These are phyloP conservation scores for Machimus rusticus DNA, from an alignment of 2,888 invertebrate genomes.

Conservation along the genomic window DNA sequence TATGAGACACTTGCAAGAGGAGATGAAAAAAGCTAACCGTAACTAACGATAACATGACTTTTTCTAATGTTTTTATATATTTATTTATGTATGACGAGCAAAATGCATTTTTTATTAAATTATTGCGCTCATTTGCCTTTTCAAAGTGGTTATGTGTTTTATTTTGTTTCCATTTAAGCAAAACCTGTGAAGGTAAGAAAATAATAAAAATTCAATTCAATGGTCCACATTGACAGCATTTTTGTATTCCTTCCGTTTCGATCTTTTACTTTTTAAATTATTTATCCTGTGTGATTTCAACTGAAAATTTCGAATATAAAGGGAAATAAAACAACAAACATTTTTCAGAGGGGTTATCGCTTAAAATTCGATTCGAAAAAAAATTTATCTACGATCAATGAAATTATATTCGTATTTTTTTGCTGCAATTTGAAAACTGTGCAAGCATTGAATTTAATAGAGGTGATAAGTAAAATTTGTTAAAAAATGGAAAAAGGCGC, in stretches of 20 bases:
- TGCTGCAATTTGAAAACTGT: too few species aligned
- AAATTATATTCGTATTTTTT: too few species aligned
- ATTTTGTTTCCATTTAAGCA: background rate
- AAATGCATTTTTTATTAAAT: slow-evolving; percentile 39
- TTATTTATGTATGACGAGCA: slow-evolving; percentile 41
- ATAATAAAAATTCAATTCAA: background rate
- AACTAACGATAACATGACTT: slow-evolving; percentile 38
- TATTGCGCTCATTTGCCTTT: slow-evolving; percentile 42
- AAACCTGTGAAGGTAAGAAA: background rate
- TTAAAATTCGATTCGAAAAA: too few species aligned
- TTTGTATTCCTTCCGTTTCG: background rate
- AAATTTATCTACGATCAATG: too few species aligned
- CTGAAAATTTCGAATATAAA: too few species aligned
- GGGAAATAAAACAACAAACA: too few species aligned
- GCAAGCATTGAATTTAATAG: too few species aligned
- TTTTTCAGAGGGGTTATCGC: too few species aligned
- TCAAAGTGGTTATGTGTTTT: background rate
- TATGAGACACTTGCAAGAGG: background rate
- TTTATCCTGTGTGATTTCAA: background rate
- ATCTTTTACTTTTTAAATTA: background rate
- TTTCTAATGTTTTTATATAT: slow-evolving; percentile 41
- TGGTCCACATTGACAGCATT: background rate
- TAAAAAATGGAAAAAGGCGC: too few species aligned
- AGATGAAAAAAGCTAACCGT: slow-evolving; percentile 5
- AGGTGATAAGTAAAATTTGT: too few species aligned